phyloP scores from a whole-genome alignment of 1,140 invertebrate species.

The Lasioglossum baleicum region DNA sequence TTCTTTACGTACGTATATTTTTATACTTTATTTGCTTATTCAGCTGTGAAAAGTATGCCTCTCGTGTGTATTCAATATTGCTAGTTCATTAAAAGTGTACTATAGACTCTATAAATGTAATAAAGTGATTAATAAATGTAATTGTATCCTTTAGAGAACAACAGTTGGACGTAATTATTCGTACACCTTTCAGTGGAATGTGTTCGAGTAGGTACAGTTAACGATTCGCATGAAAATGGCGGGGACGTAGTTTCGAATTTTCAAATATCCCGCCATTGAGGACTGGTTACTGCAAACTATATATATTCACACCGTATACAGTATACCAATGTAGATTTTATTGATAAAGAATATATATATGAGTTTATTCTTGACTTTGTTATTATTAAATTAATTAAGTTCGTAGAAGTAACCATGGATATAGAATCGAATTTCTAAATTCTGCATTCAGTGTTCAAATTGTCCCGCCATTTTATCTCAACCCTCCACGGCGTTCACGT shows the following conservation, averaged over 20 bases:
- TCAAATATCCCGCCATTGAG: neutral
- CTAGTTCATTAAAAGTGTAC: neutral
- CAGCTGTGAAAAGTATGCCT: neutral
- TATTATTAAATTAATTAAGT: too few species aligned
- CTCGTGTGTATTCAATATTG: neutral
- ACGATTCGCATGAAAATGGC: neutral
- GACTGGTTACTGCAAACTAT: neutral
- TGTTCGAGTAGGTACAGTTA: neutral
- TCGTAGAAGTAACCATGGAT: neutral
- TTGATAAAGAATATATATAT: too few species aligned
- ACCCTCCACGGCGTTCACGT: neutral
- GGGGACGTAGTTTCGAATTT: neutral
- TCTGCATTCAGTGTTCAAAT: neutral
- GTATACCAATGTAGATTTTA: too few species aligned
- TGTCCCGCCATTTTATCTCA: neutral
- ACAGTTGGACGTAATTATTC: neutral
- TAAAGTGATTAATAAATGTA: conserved; percentile 26
- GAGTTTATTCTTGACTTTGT: neutral
- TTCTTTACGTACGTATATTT: neutral
- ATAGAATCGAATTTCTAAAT: neutral
- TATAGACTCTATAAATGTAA: conserved; percentile 23
- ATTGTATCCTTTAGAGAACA: neutral
- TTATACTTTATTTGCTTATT: conserved; percentile 18
- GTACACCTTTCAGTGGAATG: neutral
- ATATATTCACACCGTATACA: neutral